Percentiles rank a stretch among this genome's conserved stretches.
Evolutionary conservation across 92 coral and sea anemone species (phyloP).

Genomic region (Isaurus tuberculatus): DNA sequence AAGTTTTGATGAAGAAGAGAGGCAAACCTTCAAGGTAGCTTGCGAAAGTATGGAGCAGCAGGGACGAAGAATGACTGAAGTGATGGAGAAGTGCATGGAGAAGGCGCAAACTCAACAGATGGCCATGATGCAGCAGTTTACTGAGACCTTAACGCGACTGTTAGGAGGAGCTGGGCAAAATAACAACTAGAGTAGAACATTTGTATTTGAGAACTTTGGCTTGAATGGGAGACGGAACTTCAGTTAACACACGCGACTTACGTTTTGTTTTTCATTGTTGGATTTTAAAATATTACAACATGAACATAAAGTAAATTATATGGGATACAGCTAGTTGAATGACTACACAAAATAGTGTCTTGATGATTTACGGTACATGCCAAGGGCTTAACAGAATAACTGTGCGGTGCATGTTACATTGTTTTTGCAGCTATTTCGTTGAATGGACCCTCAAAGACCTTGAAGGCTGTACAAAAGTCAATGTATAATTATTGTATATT

Average conservation of each 20-base stretch:
- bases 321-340: constrained; percentile 20
- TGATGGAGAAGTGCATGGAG: constrained; percentile 34
- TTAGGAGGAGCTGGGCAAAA: constrained; percentile 25
- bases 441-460: constrained; percentile 15
- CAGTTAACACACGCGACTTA: constrained; percentile 19
- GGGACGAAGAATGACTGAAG: constrained; percentile 36
- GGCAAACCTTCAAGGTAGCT: constrained; percentile 13
- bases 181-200: constrained; percentile 3
- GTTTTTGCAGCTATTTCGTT: constrained; percentile 1
- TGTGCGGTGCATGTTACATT: constrained; percentile 22
- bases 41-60: constrained; percentile 30
- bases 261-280: constrained; percentile 18
- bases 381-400: constrained; percentile 16
- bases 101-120: constrained; percentile 13
- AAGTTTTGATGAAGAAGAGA: constrained; percentile 30
- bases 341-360: constrained; percentile 24
- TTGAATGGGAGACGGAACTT: not conserved
- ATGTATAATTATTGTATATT: constrained; percentile 8
- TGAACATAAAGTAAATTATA: constrained; percentile 24
- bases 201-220: constrained; percentile 10
- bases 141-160: constrained; percentile 6
- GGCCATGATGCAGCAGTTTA: constrained; percentile 29
- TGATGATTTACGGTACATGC: constrained; percentile 10
- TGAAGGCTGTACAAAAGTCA: constrained; percentile 14
- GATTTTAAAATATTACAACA: constrained; percentile 14